phyloP scores from a whole-genome alignment of 2,113 vertebrate genomes.

The Ceratotherium simum region DNA sequence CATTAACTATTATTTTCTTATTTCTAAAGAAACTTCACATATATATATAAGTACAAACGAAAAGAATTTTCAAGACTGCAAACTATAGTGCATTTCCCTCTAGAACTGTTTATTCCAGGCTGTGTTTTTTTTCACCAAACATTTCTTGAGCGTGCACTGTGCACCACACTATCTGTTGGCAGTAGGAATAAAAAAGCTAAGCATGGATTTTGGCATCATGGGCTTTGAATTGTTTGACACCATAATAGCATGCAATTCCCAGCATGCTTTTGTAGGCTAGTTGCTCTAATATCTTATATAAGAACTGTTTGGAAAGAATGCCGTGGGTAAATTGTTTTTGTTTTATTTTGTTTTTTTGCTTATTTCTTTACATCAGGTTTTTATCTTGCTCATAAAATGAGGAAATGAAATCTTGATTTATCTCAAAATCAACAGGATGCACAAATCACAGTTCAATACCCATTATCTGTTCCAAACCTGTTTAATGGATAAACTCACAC shows the following conservation, averaged over 20 bases:
- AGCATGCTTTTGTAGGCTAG: slow-evolving; percentile 68
- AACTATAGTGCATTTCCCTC: neutral
- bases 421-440: slow-evolving; percentile 79
- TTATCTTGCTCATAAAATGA: slow-evolving; percentile 80
- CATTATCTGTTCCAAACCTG: slow-evolving; percentile 75
- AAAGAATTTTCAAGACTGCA: neutral
- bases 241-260: slow-evolving; percentile 51
- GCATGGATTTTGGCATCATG: neutral
- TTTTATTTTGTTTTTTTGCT: neutral
- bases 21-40: neutral
- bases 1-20: slow-evolving; percentile 12
- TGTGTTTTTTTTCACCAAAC: neutral
- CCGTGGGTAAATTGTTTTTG: neutral
- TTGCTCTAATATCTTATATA: slow-evolving; percentile 67
- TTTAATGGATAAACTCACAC: slow-evolving; percentile 77
- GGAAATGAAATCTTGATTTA: slow-evolving; percentile 81
- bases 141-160: neutral
- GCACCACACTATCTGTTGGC: neutral
- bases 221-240: slow-evolving; percentile 34
- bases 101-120: neutral
- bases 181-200: neutral
- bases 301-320: slow-evolving; percentile 70
- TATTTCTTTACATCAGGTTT: slow-evolving; percentile 81
- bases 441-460: slow-evolving; percentile 80
- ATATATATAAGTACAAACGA: neutral